These are phyloP conservation scores for Gymnorhina tibicen DNA, from an alignment of 2,113 vertebrate species.

Conservation along the genomic window DNA sequence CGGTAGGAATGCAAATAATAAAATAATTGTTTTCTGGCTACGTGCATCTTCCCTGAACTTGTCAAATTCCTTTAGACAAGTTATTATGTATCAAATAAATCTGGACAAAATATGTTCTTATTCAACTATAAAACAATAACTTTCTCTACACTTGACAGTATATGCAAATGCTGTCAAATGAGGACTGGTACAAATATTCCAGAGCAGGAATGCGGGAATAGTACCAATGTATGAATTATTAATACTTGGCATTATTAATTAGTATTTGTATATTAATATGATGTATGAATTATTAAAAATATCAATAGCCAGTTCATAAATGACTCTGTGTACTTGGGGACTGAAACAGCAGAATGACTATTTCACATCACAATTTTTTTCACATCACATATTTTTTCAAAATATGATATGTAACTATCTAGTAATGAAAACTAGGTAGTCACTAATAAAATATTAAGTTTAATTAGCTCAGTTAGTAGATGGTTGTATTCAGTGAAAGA, in stretches of 20 bases:
- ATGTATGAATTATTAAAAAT: neutral
- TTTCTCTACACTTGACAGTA: neutral
- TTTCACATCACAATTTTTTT: neutral
- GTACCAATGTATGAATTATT: neutral
- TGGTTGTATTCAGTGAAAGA: neutral
- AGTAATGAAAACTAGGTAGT: neutral
- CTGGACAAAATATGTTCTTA: neutral
- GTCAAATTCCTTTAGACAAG: neutral
- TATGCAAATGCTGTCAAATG: neutral
- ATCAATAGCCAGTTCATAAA: neutral
- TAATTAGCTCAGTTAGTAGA: neutral
- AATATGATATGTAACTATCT: neutral
- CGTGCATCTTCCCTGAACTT: neutral
- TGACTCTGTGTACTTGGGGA: neutral
- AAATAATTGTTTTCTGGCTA: neutral
- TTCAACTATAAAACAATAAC: neutral
- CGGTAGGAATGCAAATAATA: neutral
- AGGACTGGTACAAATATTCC: neutral
- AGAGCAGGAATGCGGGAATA: neutral
- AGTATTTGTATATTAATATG: neutral
- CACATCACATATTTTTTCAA: neutral
- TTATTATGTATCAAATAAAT: neutral
- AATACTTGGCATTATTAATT: neutral
- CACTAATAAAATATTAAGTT: neutral
- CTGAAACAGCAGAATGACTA: neutral